A percentile compares a stretch with the other conserved stretches of the same genome.
Conservation (phyloP, 2,888 invertebrate genomes). For the Sinhomidia bicolor region DNA sequence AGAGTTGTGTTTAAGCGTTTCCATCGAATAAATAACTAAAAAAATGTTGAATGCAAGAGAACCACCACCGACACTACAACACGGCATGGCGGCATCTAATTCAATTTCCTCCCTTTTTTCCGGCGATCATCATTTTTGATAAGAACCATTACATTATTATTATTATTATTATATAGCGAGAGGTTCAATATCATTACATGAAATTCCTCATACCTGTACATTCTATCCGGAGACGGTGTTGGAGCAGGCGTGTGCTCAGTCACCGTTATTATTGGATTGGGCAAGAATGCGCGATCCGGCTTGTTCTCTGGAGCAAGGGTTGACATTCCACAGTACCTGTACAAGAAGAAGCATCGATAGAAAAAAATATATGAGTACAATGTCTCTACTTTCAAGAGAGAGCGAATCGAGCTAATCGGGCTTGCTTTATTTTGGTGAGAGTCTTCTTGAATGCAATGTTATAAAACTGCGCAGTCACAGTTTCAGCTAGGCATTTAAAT, state of each 20-base stretch:
- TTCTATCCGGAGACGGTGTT: conserved; percentile 90
- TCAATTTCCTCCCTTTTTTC: conserved; percentile 19
- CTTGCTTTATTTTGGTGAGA: too few species aligned
- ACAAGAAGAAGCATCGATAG: conserved; percentile 34
- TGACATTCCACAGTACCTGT: conserved; percentile 88
- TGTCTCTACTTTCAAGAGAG: background rate
- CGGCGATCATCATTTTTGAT: conserved; percentile 13
- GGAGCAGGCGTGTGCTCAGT: conserved; percentile 94
- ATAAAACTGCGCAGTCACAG: background rate
- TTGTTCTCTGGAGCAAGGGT: conserved; percentile 85
- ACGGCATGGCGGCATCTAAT: conserved; percentile 11
- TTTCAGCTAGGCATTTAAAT: background rate
- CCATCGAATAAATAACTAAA: background rate
- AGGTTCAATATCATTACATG: background rate
- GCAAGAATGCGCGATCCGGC: conserved; percentile 83
- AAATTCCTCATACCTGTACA: conserved; percentile 76
- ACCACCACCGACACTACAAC: background rate
- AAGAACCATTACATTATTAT: background rate
- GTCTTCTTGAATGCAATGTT: background rate
- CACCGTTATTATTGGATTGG: conserved; percentile 97
- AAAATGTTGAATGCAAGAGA: background rate
- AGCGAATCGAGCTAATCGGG: background rate
- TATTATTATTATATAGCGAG: too few species aligned
- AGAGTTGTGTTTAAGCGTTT: background rate
- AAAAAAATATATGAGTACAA: conserved; percentile 7